A percentile compares a stretch with the other conserved stretches of the same genome.
phyloP scores from a whole-genome alignment of 2,113 vertebrate species.

The Lagenorhynchus albirostris region DNA sequence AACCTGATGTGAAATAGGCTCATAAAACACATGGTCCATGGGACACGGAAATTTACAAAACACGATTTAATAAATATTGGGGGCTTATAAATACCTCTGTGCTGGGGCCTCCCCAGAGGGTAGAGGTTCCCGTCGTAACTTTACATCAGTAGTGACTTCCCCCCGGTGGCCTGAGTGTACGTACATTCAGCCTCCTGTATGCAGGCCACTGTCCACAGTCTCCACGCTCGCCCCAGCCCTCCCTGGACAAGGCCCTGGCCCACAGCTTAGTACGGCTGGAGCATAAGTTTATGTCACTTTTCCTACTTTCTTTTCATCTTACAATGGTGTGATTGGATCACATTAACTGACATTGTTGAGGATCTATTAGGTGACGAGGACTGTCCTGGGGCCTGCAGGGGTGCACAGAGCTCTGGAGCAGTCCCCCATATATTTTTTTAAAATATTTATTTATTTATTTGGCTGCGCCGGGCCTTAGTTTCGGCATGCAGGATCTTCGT shows the following conservation, averaged over 20 bases:
- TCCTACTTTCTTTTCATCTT: background rate
- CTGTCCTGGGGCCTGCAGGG: background rate
- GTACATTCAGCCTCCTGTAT: background rate
- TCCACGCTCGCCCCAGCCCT: background rate
- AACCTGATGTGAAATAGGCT: background rate
- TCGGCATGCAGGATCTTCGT: no score
- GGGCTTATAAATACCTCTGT: background rate
- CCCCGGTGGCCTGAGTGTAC: background rate
- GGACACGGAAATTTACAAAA: slow-evolving; percentile 47
- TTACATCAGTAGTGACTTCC: background rate
- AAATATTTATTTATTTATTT: no score
- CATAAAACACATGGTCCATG: background rate
- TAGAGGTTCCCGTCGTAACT: background rate
- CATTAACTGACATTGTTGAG: background rate
- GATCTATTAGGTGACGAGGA: background rate
- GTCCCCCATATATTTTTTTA: background rate
- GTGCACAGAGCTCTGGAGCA: background rate
- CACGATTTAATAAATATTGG: background rate
- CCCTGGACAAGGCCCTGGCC: background rate
- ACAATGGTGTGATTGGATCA: background rate
- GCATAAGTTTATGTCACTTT: background rate
- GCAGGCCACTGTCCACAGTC: background rate
- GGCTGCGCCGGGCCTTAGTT: no score
- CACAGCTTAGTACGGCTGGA: background rate
- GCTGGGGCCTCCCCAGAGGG: background rate